Base-by-base conservation (phyloP, 1,140 invertebrate species). In the Leptinotarsa lineolata region DNA sequence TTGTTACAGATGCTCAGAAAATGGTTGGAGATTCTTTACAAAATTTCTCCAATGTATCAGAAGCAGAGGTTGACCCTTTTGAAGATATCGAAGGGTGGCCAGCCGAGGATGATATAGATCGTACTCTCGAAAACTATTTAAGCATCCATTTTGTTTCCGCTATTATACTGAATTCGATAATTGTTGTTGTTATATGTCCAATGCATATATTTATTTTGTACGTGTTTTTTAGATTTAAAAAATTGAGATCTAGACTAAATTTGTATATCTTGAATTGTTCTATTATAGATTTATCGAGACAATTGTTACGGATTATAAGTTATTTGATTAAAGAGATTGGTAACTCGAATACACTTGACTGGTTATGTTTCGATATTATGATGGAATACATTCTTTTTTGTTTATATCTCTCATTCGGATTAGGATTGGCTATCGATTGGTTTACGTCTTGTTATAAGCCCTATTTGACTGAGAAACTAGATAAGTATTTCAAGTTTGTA, bases 391-490 rank as follows among this genome's bases (percentile, higher is more conserved):
- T 54, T 54, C 4, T 15, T 54, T 54, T 16, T 54, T 54, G n/a
- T 54, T 54, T 54, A 16, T 54, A 54, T 54, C 6, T 54, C 15
- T 54, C 6, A 18, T 16, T 54, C 0, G 48, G 15, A 13, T 18
- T n/a, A 5, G 48, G 48, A 54, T 54, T 54, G n/a, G 48, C 48
- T 3, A 5, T 54, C 13, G 48, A 54, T 54, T 54, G 48, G 48
- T 54, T 54, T 18, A 54, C n/a, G 48, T n/a, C 48, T 5, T 54
- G 48, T 54, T 54, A 54, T 54, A 54, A 54, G n/a, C 48, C 48
- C 16, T 18, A 54, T 18, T 16, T 54, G n/a, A 54, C 6, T 15
- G 48, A 54, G 6, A 54, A 54, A 0, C 4, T 54, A n/a, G 48
- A 54, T 54, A 54, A 4, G 6, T 18, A 54, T 54, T 54, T 18